Conservation (phyloP, 2,888 invertebrate genomes). For the Chaetoderma sp. region DNA sequence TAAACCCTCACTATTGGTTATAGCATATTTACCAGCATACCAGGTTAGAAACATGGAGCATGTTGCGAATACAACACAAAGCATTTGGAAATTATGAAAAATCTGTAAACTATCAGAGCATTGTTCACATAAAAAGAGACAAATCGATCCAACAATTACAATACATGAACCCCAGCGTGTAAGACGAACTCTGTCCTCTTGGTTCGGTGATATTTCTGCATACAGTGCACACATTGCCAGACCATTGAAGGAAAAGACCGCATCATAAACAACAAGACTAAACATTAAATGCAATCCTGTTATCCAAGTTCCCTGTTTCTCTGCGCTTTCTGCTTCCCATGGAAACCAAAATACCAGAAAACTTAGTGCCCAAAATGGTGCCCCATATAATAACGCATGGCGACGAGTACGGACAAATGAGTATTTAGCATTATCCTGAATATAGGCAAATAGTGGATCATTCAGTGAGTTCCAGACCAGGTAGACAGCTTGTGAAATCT, state of each 20-base stretch:
- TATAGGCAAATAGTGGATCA: constrained; percentile 68
- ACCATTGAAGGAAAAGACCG: constrained; percentile 63
- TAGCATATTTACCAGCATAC: constrained; percentile 37
- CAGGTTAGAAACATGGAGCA: constrained; percentile 35
- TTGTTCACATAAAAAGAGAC: constrained; percentile 39
- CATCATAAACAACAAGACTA: constrained; percentile 65
- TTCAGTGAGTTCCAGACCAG: constrained; percentile 70
- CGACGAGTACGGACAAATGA: constrained; percentile 60
- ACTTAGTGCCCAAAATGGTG: constrained; percentile 58
- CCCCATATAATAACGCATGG: constrained; percentile 60
- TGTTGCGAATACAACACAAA: constrained; percentile 45
- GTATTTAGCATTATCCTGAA: constrained; percentile 43
- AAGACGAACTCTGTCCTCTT: constrained; percentile 54
- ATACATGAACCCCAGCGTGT: constrained; percentile 56
- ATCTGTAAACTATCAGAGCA: constrained; percentile 51
- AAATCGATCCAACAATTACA: constrained; percentile 31
- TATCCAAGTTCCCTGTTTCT: constrained; percentile 37
- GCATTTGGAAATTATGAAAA: constrained; percentile 51
- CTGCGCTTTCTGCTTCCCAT: constrained; percentile 42
- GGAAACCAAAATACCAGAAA: constrained; percentile 67
- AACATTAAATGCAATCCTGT: constrained; percentile 65
- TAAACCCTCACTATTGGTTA: constrained; percentile 36
- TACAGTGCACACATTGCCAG: constrained; percentile 64
- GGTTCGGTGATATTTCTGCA: constrained; percentile 53
- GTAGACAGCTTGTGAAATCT: constrained; percentile 62